Conservation (phyloP, 2,888 invertebrate species). For the Caenorhabditis sp. region DNA sequence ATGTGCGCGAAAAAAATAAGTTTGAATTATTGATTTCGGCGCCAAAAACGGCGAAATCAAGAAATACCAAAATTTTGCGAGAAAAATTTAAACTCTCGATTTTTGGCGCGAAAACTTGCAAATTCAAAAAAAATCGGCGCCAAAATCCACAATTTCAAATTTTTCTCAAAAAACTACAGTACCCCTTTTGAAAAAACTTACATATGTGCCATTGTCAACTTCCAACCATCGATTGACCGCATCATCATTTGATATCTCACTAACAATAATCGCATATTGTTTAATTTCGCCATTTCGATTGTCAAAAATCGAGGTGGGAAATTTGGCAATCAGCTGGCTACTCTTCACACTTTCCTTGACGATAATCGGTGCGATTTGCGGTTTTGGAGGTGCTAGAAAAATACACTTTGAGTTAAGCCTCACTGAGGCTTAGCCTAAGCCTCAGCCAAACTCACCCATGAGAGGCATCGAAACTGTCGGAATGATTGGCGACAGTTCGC, state of each 20-base stretch:
- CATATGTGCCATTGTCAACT: slow-evolving; percentile 48
- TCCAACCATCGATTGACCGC: slow-evolving; percentile 47
- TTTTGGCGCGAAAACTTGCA: no score
- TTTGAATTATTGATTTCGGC: no score
- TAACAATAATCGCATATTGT: slow-evolving; percentile 64
- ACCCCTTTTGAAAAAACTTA: slow-evolving; percentile 34
- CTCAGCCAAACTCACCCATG: no score
- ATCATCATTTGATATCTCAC: slow-evolving; percentile 58
- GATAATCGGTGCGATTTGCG: slow-evolving; percentile 39
- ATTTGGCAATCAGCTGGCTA: slow-evolving; percentile 35
- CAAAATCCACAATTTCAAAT: no score
- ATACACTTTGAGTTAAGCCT: no score
- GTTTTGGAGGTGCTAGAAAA: slow-evolving; percentile 66
- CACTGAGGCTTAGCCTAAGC: no score
- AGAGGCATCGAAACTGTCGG: slow-evolving; percentile 60
- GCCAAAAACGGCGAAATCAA: no score
- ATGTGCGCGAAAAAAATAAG: no score
- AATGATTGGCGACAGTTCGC: slow-evolving; percentile 48
- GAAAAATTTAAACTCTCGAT: no score
- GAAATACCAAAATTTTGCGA: no score
- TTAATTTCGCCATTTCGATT: slow-evolving; percentile 52
- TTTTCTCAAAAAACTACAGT: background rate
- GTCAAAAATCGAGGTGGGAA: slow-evolving; percentile 47
- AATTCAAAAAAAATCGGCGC: no score
- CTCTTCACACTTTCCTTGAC: slow-evolving; percentile 44